Conservation (phyloP, 2,797 vertebrate species). For the Discoglossus pictus region DNA sequence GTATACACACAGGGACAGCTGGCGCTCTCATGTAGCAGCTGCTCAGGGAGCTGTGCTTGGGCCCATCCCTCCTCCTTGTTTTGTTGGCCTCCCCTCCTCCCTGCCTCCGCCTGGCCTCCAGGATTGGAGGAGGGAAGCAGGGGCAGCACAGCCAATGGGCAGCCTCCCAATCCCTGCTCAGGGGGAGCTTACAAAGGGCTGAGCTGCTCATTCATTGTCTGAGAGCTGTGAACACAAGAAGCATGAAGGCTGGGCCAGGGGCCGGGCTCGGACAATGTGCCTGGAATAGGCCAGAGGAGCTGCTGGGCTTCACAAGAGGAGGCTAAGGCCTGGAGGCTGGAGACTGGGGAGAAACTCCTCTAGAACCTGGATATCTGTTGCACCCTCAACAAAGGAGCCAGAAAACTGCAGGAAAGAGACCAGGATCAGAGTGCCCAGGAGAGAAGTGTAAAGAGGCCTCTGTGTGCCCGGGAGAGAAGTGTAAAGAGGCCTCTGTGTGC, state of each 20-base stretch:
- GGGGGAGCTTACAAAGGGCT: slow-evolving; percentile 23
- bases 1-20: slow-evolving; percentile 19
- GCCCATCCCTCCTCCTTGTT: slow-evolving; percentile 3
- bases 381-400: no score
- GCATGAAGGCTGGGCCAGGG: slow-evolving; percentile 6
- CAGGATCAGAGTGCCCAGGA: no score
- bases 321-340: slow-evolving; percentile 5
- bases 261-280: slow-evolving; percentile 35
- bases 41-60: slow-evolving; percentile 12
- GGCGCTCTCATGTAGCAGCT: slow-evolving; percentile 33
- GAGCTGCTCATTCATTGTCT: slow-evolving; percentile 46
- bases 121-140: slow-evolving; percentile 33
- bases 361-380: no score
- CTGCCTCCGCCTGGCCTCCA: slow-evolving; percentile 13
- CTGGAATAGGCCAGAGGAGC: no score
- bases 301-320: slow-evolving; percentile 1
- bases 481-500: no score
- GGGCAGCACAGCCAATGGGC: not conserved
- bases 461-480: no score
- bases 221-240: slow-evolving; percentile 56
- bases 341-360: no score
- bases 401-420: no score
- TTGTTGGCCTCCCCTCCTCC: slow-evolving; percentile 19
- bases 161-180: not conserved
- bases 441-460: no score